Conservation (phyloP, 2,797 vertebrate genomes). For the Garrulus glandarius region DNA sequence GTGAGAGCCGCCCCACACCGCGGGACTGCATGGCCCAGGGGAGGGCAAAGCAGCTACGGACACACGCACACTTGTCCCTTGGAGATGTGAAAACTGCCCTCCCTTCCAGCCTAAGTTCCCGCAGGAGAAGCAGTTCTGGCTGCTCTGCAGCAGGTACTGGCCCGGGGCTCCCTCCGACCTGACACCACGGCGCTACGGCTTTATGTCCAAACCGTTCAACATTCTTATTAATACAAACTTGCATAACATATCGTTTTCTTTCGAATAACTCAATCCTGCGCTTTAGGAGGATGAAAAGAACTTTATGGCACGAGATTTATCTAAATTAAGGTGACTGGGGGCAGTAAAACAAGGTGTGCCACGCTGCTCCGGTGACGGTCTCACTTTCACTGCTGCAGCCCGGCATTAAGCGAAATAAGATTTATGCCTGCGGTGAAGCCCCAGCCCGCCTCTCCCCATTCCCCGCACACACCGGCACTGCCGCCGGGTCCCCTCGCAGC, state of each 20-base stretch:
- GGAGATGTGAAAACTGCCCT: accelerated
- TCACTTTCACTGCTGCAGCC: not conserved
- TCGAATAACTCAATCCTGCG: not conserved
- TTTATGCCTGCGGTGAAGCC: conserved; percentile 1
- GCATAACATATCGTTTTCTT: not conserved
- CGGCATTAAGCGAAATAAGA: not conserved
- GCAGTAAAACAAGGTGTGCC: conserved; percentile 14
- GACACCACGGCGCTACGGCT: not conserved
- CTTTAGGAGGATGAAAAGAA: not conserved
- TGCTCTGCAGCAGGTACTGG: not conserved
- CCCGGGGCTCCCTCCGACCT: not conserved
- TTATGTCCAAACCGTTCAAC: not conserved
- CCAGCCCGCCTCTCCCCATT: not conserved
- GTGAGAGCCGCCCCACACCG: not conserved
- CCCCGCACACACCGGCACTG: not conserved
- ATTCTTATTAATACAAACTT: not conserved
- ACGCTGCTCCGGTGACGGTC: not conserved
- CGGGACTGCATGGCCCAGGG: not conserved
- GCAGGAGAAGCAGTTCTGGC: not conserved
- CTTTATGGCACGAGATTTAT: not conserved
- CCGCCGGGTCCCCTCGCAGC: not conserved
- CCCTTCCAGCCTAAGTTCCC: not conserved
- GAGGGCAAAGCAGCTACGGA: not conserved
- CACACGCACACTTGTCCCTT: not conserved
- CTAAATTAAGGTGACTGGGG: not conserved